Evolutionary conservation across 2,888 invertebrate species (phyloP).

Genomic region (Drosophila mettleri): DNA sequence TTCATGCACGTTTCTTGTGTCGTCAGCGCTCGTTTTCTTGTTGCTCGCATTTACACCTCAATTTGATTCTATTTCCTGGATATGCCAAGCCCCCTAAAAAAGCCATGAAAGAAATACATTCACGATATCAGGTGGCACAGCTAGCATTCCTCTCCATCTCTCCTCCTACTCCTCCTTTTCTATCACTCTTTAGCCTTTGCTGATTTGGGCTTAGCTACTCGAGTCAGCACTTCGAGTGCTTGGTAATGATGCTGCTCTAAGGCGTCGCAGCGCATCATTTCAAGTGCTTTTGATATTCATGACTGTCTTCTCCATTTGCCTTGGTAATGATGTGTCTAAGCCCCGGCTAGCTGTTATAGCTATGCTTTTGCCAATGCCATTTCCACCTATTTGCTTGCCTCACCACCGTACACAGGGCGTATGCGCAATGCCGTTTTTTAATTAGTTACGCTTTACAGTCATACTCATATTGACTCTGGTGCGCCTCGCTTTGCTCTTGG

Average conservation of each 20-base stretch:
- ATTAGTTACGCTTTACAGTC: slow-evolving; percentile 51
- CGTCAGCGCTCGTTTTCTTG: slow-evolving; percentile 46
- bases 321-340: slow-evolving; percentile 69
- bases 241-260: slow-evolving; percentile 61
- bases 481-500: slow-evolving; percentile 1
- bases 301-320: slow-evolving; percentile 47
- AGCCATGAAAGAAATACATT: slow-evolving; percentile 21
- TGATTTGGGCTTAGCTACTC: slow-evolving; percentile 51
- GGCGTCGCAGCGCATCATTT: slow-evolving; percentile 38
- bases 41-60: slow-evolving; percentile 80
- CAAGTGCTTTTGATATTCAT: slow-evolving; percentile 57
- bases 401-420: slow-evolving; percentile 13
- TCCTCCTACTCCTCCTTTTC: slow-evolving; percentile 2
- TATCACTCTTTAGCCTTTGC: slow-evolving; percentile 3
- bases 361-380: slow-evolving; percentile 14
- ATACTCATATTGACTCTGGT: slow-evolving; percentile 16
- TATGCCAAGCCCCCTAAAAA: slow-evolving; percentile 39
- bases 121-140: slow-evolving; percentile 37
- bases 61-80: slow-evolving; percentile 79
- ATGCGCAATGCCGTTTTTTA: slow-evolving; percentile 35
- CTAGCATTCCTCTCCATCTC: background rate
- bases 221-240: slow-evolving; percentile 57
- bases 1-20: slow-evolving; percentile 58
- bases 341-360: slow-evolving; percentile 24
- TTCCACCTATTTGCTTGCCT: background rate